Evolutionary conservation across 2,888 invertebrate species (phyloP).

Genomic region (Coelinius sp.): DNA sequence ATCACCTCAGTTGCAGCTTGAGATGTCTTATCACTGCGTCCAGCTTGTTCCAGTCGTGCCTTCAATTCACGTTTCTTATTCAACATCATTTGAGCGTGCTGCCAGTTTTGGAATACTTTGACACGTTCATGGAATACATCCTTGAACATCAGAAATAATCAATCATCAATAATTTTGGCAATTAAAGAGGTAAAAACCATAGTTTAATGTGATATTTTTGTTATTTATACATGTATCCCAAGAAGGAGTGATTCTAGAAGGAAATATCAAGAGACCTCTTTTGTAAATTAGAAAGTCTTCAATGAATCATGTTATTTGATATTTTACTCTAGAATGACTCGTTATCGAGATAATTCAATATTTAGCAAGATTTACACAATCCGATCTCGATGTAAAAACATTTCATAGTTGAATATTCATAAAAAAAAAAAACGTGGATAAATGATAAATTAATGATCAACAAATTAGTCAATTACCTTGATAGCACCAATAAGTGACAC

Average conservation of each 20-base stretch:
- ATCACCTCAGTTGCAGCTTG: constrained; percentile 92
- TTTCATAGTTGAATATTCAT: too few species aligned
- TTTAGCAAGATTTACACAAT: too few species aligned
- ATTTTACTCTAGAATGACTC: too few species aligned
- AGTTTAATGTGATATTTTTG: too few species aligned
- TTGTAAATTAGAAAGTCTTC: too few species aligned
- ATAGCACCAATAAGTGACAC: constrained; percentile 92
- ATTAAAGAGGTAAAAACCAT: background rate
- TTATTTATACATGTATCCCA: too few species aligned
- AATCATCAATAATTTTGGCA: background rate
- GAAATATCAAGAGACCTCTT: too few species aligned
- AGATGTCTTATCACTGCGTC: constrained; percentile 90
- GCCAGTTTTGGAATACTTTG: constrained; percentile 96
- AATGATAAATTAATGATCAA: too few species aligned
- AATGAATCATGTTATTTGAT: too few species aligned
- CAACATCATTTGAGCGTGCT: constrained; percentile 94
- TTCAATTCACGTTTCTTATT: constrained; percentile 95
- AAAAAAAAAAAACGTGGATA: constrained; percentile 1
- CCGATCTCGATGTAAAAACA: too few species aligned
- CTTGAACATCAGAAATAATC: constrained; percentile 64
- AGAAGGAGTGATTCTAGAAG: too few species aligned
- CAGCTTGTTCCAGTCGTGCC: constrained; percentile 90
- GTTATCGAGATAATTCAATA: too few species aligned
- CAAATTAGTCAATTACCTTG: constrained; percentile 74
- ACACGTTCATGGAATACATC: constrained; percentile 81